These are phyloP conservation scores for Mystacornis crossleyi DNA, from an alignment of 2,113 vertebrate genomes.

Conservation along the genomic window DNA sequence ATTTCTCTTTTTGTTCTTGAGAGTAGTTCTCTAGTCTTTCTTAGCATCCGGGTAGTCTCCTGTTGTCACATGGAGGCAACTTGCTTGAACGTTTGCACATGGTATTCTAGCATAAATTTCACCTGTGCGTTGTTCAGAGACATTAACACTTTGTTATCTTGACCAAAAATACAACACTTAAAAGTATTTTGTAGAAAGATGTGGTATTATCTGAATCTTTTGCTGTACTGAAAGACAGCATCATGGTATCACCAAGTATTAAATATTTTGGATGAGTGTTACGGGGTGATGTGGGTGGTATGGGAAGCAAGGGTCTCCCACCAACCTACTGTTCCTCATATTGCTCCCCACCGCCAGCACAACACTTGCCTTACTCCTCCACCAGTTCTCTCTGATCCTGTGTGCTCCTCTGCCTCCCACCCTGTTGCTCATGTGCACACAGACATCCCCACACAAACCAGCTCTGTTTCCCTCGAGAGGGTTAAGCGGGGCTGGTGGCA, in stretches of 20 bases:
- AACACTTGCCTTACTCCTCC: fast-evolving
- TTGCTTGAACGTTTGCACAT: fast-evolving
- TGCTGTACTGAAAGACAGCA: neutral
- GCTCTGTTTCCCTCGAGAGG: neutral
- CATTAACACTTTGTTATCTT: neutral
- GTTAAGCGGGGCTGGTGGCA: neutral
- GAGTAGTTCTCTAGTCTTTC: neutral
- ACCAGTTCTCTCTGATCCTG: neutral
- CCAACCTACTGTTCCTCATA: neutral
- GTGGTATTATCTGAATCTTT: neutral
- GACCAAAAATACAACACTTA: neutral
- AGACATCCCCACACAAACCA: fast-evolving
- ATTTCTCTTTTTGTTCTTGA: neutral
- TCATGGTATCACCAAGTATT: neutral
- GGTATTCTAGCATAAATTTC: neutral
- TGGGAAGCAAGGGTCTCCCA: neutral
- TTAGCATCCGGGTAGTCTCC: neutral
- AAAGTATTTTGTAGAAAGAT: neutral
- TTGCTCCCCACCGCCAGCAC: neutral
- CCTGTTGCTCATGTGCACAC: fast-evolving
- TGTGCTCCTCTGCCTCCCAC: neutral
- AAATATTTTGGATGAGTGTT: neutral
- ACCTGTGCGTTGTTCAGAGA: neutral
- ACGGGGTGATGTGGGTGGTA: neutral
- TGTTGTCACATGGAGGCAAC: neutral